Evolutionary conservation across 2,888 invertebrate species (phyloP), one percentile per base, ranked within the genome.

Genomic region (Xestia rhomboidea): DNA sequence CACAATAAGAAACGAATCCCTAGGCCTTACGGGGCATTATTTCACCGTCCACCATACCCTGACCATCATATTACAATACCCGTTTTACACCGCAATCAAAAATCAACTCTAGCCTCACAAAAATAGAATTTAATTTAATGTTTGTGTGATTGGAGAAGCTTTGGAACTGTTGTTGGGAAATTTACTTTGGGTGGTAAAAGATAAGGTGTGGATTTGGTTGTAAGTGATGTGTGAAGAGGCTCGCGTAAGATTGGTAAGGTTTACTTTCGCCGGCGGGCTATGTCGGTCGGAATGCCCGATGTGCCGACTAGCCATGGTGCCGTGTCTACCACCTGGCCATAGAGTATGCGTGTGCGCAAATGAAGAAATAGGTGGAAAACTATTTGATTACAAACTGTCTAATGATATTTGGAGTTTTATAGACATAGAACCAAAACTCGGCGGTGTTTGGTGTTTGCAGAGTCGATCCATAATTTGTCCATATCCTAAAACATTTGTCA

Each of bases 181-280:
- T 69, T 10, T 68, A 73, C 82, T 63, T 38, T 81, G 57, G 11
- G 0, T 0, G 1, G 1, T 3, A 41, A 0, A 1, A 0, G 0
- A 41, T 83, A 83, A 69, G 60, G 85, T 81, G 15, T 66, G 54
- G 38, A 49, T 77, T 85, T 24, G 15, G 27, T 68, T 77, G 63
- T 66, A 30, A 34, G 44, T 66, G n/a, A 21, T 30, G 68, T 77
- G 72, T 80, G 84, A 85, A 80, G 87, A 86, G 87, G 88, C 68
- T 89, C 88, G 82, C 81, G 83, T 88, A 88, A 89, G 86, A 88
- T 89, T 87, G 91, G 89, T 93, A 93, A 90, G 91, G 94, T 95
- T 95, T 96, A 96, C 96, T 96, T 96, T 96, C 96, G 95, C 96
- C 93, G 84, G 91, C 91, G 92, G 93, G 92, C 91, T 92, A 93